Evolutionary conservation across 2,888 invertebrate genomes (phyloP).

Genomic region (Rapana venosa): DNA sequence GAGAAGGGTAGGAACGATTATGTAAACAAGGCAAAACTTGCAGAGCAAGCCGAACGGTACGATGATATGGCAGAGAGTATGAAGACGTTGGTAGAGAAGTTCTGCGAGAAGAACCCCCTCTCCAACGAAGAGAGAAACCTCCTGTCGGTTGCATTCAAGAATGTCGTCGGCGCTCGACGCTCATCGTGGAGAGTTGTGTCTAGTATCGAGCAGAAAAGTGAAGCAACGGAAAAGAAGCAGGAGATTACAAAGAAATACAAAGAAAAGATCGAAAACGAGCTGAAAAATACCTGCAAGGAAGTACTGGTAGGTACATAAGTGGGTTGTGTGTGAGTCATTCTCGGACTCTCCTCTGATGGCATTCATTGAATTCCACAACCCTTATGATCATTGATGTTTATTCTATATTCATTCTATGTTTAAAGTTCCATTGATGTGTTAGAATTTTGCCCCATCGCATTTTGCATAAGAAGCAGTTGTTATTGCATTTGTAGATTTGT

Average conservation of each 20-base stretch:
- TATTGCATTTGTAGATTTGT: no score
- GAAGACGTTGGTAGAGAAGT: constrained; percentile 96
- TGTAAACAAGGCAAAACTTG: constrained; percentile 98
- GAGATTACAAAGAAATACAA: constrained; percentile 99
- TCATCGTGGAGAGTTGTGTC: constrained; percentile 99
- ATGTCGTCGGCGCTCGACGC: constrained; percentile 97
- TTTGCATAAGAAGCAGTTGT: no score
- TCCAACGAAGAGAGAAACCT: constrained; percentile 99
- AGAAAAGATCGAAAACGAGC: constrained; percentile 99
- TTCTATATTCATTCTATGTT: no score
- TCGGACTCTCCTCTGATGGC: neutral
- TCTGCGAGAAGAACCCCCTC: constrained; percentile 80
- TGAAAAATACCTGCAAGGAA: constrained; percentile 99
- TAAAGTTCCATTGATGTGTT: no score
- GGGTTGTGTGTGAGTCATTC: neutral
- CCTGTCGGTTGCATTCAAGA: constrained; percentile 98
- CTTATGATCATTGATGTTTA: no score
- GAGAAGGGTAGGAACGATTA: constrained; percentile 85
- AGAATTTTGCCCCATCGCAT: no score
- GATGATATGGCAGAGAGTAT: constrained; percentile 99
- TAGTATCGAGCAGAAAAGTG: constrained; percentile 99
- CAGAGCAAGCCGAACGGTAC: constrained; percentile 98
- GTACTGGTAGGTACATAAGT: constrained; percentile 89
- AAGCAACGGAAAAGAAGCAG: constrained; percentile 89
- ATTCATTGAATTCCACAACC: no score